Conservation (phyloP, 2,797 vertebrate species). For the Tangara arthus region DNA sequence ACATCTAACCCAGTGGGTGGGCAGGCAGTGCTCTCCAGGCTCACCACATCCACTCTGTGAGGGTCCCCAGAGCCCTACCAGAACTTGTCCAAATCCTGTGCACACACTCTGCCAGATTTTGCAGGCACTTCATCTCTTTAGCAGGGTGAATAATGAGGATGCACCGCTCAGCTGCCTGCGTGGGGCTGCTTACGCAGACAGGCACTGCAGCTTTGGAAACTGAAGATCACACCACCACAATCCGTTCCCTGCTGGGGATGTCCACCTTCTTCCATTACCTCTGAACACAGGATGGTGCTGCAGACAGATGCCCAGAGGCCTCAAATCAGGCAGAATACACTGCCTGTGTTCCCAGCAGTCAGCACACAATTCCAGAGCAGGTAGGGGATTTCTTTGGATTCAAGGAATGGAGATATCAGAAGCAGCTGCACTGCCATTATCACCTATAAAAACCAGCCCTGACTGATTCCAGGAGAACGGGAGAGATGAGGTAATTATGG, state of each 20-base stretch:
- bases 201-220: not conserved
- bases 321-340: not conserved
- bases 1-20: not conserved
- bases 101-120: not conserved
- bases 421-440: not conserved
- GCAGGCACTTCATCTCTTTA: not conserved
- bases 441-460: not conserved
- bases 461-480: not conserved
- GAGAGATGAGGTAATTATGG: not conserved
- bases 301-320: not conserved
- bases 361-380: not conserved
- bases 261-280: not conserved
- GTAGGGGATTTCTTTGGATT: not conserved
- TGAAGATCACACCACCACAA: not conserved
- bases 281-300: not conserved
- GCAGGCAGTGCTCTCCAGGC: not conserved
- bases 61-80: not conserved
- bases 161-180: not conserved
- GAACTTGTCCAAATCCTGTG: not conserved
- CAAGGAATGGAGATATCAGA: not conserved
- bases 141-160: not conserved
- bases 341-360: not conserved
- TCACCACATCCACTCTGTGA: not conserved
- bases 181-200: slow-evolving; percentile 2
- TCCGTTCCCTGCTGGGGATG: not conserved